Evolutionary conservation across 1,140 invertebrate genomes (phyloP), one percentile per base, ranked within the genome.

Genomic region (Pararge aegeria): DNA sequence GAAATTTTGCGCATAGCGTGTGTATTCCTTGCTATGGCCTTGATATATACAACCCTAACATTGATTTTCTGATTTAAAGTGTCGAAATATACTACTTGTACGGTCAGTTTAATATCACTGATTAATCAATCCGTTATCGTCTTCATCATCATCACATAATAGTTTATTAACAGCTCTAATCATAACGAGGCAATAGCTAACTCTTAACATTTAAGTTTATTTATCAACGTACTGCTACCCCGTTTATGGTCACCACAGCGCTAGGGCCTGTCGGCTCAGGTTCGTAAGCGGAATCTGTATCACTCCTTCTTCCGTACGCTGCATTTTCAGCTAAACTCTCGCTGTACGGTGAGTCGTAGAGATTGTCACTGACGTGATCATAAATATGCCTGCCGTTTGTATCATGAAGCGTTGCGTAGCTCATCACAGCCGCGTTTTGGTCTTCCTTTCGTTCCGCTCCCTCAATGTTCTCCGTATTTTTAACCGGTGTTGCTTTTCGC

Each of bases 381-480:
- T 95, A 95, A 60, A 95, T 93, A 69, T 93, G 93, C 12, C 92
- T 73, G 12, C 92, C 91, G 64, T 92, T 92, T n/a, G 92, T 90
- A 72, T 95, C 94, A 69, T 94, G 95, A 0, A 95, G 83, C 10
- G 93, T 95, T 9, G 95, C 94, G 72, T 96, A 96, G 27, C 95
- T 96, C 95, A 96, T 96, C 0, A 96, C 95, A 0, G 95, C 95
- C 0, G 95, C 95, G 73, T 94, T 95, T 72, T 95, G 93, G 69
- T 96, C 95, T 84, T 96, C 95, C 79, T 96, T 96, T 19, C 94
- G 90, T 70, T 96, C 94, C 1, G 95, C 95, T 0, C 94, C 95
- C 89, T 96, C 94, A 7, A 97, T 93, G 69, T 96, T 96, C 79
- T 96, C 95, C 0, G 95, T 96, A 73, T 96, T 96, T 79, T 96